Percentiles rank a stretch among this genome's conserved stretches.
phyloP scores from a whole-genome alignment of 2,797 vertebrate genomes.

The Sandelia bainsii region DNA sequence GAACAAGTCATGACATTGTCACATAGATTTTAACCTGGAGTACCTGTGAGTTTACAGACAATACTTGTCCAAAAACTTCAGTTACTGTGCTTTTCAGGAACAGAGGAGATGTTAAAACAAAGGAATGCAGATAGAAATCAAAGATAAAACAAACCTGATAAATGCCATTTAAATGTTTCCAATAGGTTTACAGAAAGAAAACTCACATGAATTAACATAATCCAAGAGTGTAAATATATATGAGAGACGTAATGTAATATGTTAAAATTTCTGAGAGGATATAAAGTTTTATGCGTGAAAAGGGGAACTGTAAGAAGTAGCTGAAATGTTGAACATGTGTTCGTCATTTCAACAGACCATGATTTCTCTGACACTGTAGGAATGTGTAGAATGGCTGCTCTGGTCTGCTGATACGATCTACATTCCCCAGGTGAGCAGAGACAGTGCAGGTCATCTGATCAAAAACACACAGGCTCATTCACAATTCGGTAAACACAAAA shows the following conservation, averaged over 20 bases:
- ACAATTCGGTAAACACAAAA: constrained; percentile 20
- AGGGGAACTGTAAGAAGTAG: not conserved
- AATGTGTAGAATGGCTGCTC: constrained; percentile 61
- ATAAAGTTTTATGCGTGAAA: constrained; percentile 12
- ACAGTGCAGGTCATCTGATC: constrained; percentile 35
- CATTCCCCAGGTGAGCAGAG: constrained; percentile 59
- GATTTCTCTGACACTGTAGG: constrained; percentile 46
- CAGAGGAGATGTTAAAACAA: not conserved
- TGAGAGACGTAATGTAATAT: not conserved
- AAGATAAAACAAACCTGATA: constrained; percentile 1
- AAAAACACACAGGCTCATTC: constrained; percentile 7
- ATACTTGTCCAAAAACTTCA: not conserved
- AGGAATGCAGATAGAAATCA: not conserved
- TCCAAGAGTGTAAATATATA: not conserved
- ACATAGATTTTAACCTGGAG: not conserved
- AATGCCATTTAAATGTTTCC: not conserved
- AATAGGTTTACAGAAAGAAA: constrained; percentile 20
- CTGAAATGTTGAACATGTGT: constrained; percentile 1
- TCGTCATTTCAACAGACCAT: constrained; percentile 36
- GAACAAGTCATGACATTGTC: constrained; percentile 27
- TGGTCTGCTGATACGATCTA: constrained; percentile 66
- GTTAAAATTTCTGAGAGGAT: not conserved
- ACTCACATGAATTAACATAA: not conserved
- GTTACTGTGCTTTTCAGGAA: not conserved
- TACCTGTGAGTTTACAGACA: constrained; percentile 2